Percentiles rank a stretch among this genome's conserved stretches.
These are phyloP conservation scores for Parthenolecanium corni DNA, from an alignment of 2,888 invertebrate species.

Conservation along the genomic window DNA sequence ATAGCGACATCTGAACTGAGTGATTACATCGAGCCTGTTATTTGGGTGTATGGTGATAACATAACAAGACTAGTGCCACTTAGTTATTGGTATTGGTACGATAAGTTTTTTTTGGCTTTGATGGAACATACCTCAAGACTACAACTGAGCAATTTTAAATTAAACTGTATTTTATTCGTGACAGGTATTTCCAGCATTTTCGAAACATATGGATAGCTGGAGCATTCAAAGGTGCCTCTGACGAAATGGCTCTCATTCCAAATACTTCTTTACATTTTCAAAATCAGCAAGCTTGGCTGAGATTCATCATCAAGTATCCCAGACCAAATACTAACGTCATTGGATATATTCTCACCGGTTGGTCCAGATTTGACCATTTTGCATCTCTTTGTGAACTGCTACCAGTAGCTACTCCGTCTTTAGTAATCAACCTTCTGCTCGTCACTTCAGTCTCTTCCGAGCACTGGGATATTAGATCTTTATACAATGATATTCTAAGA, in stretches of 20 bases:
- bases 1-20: slow-evolving; percentile 38
- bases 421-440: slow-evolving; percentile 37
- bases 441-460: background rate
- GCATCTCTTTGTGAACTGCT: slow-evolving; percentile 40
- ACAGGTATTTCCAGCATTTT: slow-evolving; percentile 39
- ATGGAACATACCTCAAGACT: too few species aligned
- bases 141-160: too few species aligned
- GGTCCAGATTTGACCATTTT: slow-evolving; percentile 41
- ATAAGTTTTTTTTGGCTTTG: too few species aligned
- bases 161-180: too few species aligned
- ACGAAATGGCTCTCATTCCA: slow-evolving; percentile 40
- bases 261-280: slow-evolving; percentile 39
- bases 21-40: slow-evolving; percentile 43
- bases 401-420: slow-evolving; percentile 38
- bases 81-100: background rate
- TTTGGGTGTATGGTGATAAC: slow-evolving; percentile 43
- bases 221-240: slow-evolving; percentile 44
- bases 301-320: slow-evolving; percentile 38
- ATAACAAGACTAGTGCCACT: slow-evolving; percentile 32
- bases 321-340: slow-evolving; percentile 38
- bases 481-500: slow-evolving; percentile 39
- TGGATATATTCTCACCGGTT: slow-evolving; percentile 40
- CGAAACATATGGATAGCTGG: slow-evolving; percentile 43
- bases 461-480: background rate
- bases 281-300: slow-evolving; percentile 40